Percentiles rank a stretch among this genome's conserved stretches.
phyloP scores from a whole-genome alignment of 2,797 vertebrate species.

The Chiroxiphia lanceolata region DNA sequence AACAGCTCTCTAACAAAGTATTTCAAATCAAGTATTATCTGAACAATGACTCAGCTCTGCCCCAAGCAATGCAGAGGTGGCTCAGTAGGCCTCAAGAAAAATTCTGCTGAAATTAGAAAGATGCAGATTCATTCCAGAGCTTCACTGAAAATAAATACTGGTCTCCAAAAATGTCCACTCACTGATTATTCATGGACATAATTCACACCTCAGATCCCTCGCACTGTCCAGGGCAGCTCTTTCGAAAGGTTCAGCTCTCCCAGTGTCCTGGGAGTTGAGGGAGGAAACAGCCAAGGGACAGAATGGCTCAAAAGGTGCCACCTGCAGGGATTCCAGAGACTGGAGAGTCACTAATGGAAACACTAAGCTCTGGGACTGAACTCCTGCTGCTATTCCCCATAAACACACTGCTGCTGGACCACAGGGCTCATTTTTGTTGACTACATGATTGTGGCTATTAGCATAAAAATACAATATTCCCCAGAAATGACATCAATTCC shows the following conservation, averaged over 20 bases:
- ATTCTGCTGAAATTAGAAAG: background rate
- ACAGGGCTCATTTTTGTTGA: background rate
- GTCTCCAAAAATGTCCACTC: background rate
- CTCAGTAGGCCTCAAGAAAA: background rate
- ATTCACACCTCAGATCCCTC: background rate
- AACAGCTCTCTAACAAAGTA: constrained; percentile 8
- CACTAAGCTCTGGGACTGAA: background rate
- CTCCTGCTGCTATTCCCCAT: background rate
- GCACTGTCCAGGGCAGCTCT: background rate
- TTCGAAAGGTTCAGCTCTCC: background rate
- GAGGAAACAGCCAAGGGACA: background rate
- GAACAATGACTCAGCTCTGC: background rate
- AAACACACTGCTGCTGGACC: background rate
- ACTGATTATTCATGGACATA: background rate
- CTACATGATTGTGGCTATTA: background rate
- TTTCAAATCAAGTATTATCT: background rate
- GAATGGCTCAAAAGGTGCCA: background rate
- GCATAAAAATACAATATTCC: background rate
- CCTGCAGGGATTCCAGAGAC: background rate
- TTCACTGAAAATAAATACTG: background rate
- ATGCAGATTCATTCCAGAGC: background rate
- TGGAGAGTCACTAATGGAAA: background rate
- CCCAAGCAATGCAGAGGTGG: background rate
- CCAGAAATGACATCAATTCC: background rate
- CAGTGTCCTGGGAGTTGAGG: background rate